phyloP scores from a whole-genome alignment of 2,888 invertebrate species.

The Ectropis crepuscularia region DNA sequence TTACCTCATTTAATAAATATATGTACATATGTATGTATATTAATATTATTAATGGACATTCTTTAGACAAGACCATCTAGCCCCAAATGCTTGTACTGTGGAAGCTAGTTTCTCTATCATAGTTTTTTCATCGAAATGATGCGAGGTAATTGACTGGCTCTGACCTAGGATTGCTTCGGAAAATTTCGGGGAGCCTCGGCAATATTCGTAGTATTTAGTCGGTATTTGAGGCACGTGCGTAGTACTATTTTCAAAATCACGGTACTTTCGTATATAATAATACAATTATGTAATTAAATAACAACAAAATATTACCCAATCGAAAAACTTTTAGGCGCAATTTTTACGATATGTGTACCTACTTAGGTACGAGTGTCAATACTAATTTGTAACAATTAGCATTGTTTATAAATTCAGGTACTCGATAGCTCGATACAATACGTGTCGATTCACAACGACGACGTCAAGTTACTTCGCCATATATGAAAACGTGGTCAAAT shows the following conservation, averaged over 20 bases:
- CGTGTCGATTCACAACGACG: slow-evolving; percentile 27
- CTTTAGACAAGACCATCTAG: background rate
- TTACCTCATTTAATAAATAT: no score
- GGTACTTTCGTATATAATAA: no score
- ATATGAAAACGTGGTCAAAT: slow-evolving; percentile 46
- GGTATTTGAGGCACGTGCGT: background rate
- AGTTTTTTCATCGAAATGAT: slow-evolving; percentile 57
- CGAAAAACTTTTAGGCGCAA: no score
- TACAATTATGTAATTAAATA: no score
- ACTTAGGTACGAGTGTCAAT: no score
- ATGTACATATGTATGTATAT: no score
- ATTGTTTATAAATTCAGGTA: slow-evolving; percentile 4
- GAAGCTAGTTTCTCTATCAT: slow-evolving; percentile 41
- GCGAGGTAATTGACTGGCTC: slow-evolving; percentile 87
- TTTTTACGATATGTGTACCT: no score
- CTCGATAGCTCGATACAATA: slow-evolving; percentile 7
- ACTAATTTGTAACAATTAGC: background rate
- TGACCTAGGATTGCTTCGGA: slow-evolving; percentile 84
- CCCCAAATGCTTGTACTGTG: background rate
- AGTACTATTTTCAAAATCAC: background rate
- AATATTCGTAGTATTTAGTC: slow-evolving; percentile 45
- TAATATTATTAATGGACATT: no score
- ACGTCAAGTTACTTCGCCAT: slow-evolving; percentile 37
- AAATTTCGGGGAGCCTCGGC: slow-evolving; percentile 71
- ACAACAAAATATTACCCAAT: no score